Conservation (phyloP, 2,888 invertebrate genomes). For the Nomada flava region DNA sequence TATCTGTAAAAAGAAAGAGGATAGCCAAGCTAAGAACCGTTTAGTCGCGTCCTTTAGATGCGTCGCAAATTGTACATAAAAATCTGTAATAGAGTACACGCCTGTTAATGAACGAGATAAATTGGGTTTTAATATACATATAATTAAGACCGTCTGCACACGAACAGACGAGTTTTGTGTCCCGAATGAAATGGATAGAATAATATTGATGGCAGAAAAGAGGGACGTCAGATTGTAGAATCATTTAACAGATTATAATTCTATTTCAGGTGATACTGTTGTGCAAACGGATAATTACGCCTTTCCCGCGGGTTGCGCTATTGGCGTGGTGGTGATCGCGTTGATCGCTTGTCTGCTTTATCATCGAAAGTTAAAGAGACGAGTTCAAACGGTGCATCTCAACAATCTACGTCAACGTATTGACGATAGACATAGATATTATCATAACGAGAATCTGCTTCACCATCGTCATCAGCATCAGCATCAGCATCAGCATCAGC, state of each 20-base stretch:
- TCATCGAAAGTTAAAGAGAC: constrained; percentile 84
- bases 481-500: constrained; percentile 59
- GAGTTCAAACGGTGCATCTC: constrained; percentile 76
- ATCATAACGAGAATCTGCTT: constrained; percentile 76
- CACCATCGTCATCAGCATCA: constrained; percentile 51
- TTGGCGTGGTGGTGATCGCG: constrained; percentile 84
- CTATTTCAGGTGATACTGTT: constrained; percentile 83
- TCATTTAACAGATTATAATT: constrained; percentile 26
- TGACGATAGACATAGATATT: constrained; percentile 77
- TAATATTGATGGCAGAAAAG: not conserved
- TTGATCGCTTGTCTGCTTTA: constrained; percentile 86
- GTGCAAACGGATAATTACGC: constrained; percentile 87
- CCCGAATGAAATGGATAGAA: not conserved
- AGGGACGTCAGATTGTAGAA: not conserved
- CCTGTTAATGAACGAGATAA: too few relatives aligned
- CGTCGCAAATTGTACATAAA: not conserved
- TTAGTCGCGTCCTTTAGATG: not conserved
- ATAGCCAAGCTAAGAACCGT: not conserved
- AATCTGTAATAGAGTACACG: not conserved
- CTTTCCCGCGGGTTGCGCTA: constrained; percentile 85
- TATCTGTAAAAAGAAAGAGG: too few relatives aligned
- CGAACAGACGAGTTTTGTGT: not conserved
- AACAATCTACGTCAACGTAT: constrained; percentile 78
- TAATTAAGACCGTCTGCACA: not conserved
- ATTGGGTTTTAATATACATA: not conserved